phyloP scores from a whole-genome alignment of 2,888 invertebrate species.

The Agriopis marginaria region DNA sequence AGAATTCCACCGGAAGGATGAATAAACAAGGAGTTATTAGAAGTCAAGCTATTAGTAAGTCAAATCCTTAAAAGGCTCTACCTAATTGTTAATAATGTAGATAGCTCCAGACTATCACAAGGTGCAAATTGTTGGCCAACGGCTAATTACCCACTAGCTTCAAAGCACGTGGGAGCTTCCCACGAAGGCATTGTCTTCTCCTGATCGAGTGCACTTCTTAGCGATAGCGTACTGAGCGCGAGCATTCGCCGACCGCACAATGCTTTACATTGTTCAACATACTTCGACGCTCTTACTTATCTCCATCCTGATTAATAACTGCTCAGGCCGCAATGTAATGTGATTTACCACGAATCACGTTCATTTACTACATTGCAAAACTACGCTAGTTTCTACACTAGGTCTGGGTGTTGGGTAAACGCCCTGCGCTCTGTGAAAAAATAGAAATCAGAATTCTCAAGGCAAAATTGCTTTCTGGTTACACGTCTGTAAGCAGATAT shows the following conservation, averaged over 20 bases:
- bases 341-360: slow-evolving; percentile 53
- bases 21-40: neutral
- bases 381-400: slow-evolving; percentile 56
- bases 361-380: slow-evolving; percentile 45
- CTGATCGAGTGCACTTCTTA: slow-evolving; percentile 72
- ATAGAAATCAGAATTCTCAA: slow-evolving; percentile 75
- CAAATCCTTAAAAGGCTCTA: slow-evolving; percentile 10
- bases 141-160: slow-evolving; percentile 61
- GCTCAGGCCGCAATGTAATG: slow-evolving; percentile 58
- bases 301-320: slow-evolving; percentile 57
- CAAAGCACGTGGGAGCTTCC: slow-evolving; percentile 76
- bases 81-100: slow-evolving; percentile 15
- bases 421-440: slow-evolving; percentile 68
- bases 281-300: slow-evolving; percentile 54
- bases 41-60: slow-evolving; percentile 8
- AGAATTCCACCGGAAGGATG: neutral
- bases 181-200: slow-evolving; percentile 65
- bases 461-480: slow-evolving; percentile 68
- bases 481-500: slow-evolving; percentile 68
- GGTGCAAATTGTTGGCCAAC: slow-evolving; percentile 72
- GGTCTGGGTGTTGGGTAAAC: slow-evolving; percentile 62
- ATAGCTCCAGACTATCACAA: slow-evolving; percentile 46
- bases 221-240: slow-evolving; percentile 64
- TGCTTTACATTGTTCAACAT: slow-evolving; percentile 62
- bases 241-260: slow-evolving; percentile 58